These are phyloP conservation scores for Apotomis turbidana DNA, from an alignment of 2,888 invertebrate genomes.

Conservation along the genomic window DNA sequence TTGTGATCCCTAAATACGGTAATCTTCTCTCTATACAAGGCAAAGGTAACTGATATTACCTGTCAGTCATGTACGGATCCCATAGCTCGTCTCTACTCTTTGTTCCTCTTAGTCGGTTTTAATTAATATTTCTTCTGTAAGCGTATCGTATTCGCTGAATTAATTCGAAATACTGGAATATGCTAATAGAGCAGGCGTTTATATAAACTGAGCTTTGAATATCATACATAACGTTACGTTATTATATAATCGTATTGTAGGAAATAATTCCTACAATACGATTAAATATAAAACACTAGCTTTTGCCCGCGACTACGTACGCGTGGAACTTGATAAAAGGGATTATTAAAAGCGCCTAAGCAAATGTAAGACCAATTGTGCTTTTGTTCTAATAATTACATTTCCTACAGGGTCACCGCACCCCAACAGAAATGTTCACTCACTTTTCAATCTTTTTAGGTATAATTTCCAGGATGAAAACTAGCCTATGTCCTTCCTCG, in stretches of 20 bases:
- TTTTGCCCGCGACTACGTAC: too few relatives aligned
- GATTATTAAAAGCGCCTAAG: too few relatives aligned
- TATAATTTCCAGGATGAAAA: too few relatives aligned
- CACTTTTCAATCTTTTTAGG: too few relatives aligned
- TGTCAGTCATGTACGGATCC: not conserved
- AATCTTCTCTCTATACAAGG: not conserved
- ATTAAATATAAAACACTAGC: too few relatives aligned
- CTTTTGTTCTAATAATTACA: too few relatives aligned
- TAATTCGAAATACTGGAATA: constrained; percentile 38
- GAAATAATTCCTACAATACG: too few relatives aligned
- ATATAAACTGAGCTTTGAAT: constrained; percentile 26
- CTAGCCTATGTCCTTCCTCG: too few relatives aligned
- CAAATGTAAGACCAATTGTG: too few relatives aligned
- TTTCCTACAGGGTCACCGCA: too few relatives aligned
- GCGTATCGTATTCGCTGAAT: constrained; percentile 41
- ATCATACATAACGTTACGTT: constrained; percentile 17
- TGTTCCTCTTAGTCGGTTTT: constrained; percentile 38
- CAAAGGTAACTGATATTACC: not conserved
- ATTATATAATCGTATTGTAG: not conserved
- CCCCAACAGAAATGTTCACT: too few relatives aligned
- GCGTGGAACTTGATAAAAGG: too few relatives aligned
- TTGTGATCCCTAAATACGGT: not conserved
- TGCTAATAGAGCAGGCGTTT: constrained; percentile 25
- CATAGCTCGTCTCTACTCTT: constrained; percentile 8
- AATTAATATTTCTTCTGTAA: constrained; percentile 42